Conservation (phyloP, 2,797 vertebrate genomes). For the Myripristis jacobus region DNA sequence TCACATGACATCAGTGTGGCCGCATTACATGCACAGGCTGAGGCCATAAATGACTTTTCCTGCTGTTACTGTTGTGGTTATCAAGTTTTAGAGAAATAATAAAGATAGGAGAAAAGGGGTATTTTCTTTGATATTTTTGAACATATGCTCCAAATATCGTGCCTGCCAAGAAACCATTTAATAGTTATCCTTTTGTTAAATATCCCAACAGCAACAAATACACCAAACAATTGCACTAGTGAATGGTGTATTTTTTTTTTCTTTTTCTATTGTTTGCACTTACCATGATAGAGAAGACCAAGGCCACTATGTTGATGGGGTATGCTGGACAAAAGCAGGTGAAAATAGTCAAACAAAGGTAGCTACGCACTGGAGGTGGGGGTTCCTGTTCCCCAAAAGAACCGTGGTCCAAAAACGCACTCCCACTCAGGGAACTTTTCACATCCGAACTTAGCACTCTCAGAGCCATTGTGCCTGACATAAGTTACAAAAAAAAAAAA, state of each 20-base stretch:
- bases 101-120: too few relatives aligned
- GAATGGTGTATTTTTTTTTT: background rate
- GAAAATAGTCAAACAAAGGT: constrained; percentile 89
- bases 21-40: background rate
- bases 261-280: constrained; percentile 62
- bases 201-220: background rate
- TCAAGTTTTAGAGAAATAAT: too few relatives aligned
- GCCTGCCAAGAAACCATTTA: background rate
- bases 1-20: background rate
- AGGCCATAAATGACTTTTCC: too few relatives aligned
- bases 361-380: constrained; percentile 82
- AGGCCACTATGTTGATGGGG: constrained; percentile 91
- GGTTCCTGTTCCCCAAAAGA: constrained; percentile 80
- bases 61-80: too few relatives aligned
- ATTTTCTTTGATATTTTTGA: too few relatives aligned
- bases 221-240: background rate
- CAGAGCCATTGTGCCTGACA: constrained; percentile 71
- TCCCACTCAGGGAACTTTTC: constrained; percentile 79
- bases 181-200: too few relatives aligned
- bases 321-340: constrained; percentile 93
- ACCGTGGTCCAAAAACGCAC: constrained; percentile 76
- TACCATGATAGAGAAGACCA: constrained; percentile 93
- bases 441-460: constrained; percentile 72
- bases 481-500: background rate
- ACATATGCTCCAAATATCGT: too few relatives aligned